Conservation (phyloP, 1,140 invertebrate species). For the Drosophila erecta region DNA sequence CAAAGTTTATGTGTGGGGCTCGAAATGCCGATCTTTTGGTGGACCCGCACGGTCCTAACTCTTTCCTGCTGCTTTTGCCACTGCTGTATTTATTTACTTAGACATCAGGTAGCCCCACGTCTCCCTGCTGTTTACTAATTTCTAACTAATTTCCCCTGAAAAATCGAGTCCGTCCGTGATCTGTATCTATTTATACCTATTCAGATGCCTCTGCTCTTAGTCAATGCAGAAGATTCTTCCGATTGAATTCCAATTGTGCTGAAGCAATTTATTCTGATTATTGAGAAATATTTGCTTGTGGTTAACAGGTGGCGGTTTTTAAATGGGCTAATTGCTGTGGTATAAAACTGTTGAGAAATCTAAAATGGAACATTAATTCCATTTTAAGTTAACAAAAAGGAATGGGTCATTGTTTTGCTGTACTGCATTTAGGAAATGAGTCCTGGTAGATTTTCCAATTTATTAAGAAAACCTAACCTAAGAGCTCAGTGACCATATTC, state of each 20-base stretch:
- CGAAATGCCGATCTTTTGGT: slow-evolving; percentile 52
- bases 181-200: slow-evolving; percentile 43
- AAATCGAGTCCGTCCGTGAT: slow-evolving; percentile 48
- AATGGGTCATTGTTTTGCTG: too few relatives aligned
- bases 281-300: slow-evolving; percentile 40
- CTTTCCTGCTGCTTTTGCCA: slow-evolving; percentile 33
- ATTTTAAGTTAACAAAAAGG: too few relatives aligned
- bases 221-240: slow-evolving; percentile 21
- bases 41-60: slow-evolving; percentile 50
- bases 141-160: not conserved
- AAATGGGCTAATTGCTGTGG: slow-evolving; percentile 42
- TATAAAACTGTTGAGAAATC: not conserved
- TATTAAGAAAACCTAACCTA: slow-evolving; percentile 2
- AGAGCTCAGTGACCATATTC: not conserved
- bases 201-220: slow-evolving; percentile 18
- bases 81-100: slow-evolving; percentile 62
- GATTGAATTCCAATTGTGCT: not conserved
- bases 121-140: slow-evolving; percentile 28
- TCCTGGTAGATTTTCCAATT: slow-evolving; percentile 16
- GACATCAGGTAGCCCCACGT: slow-evolving; percentile 54
- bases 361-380: slow-evolving; percentile 4
- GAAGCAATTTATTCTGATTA: slow-evolving; percentile 27
- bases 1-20: slow-evolving; percentile 13
- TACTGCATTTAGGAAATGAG: not conserved
- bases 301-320: slow-evolving; percentile 36